These are phyloP conservation scores for Vulpes lagopus DNA, from an alignment of 2,113 vertebrate genomes.

Conservation along the genomic window DNA sequence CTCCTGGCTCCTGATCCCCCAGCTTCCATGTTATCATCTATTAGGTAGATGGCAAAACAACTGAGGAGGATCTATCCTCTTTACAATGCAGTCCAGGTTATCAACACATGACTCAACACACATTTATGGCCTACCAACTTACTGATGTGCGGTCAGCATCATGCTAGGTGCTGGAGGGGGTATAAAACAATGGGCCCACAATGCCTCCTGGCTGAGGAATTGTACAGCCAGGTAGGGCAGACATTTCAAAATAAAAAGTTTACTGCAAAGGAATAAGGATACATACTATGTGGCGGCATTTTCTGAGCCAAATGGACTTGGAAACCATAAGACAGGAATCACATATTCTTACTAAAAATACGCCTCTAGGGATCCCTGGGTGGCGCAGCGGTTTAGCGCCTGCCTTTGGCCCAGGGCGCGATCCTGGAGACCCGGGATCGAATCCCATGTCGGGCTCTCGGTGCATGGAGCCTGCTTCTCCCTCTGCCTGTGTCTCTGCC, in stretches of 20 bases:
- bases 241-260: not conserved
- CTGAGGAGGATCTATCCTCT: not conserved
- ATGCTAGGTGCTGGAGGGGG: no score
- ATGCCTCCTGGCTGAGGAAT: not conserved
- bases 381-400: no score
- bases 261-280: not conserved
- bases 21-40: not conserved
- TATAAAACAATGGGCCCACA: not conserved
- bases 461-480: no score
- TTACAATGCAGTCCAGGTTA: not conserved
- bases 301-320: not conserved
- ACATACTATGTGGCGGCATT: not conserved
- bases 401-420: no score
- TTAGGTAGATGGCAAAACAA: not conserved
- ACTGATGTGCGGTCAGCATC: not conserved
- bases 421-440: no score
- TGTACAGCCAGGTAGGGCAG: not conserved
- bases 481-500: no score
- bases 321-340: not conserved
- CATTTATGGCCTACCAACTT: not conserved
- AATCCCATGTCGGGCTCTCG: no score
- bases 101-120: not conserved
- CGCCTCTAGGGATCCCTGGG: no score
- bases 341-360: conserved; percentile 36
- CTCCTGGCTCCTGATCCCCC: not conserved